Evolutionary conservation across 2,113 vertebrate genomes (phyloP).

Genomic region (Cinclus mexicanus): DNA sequence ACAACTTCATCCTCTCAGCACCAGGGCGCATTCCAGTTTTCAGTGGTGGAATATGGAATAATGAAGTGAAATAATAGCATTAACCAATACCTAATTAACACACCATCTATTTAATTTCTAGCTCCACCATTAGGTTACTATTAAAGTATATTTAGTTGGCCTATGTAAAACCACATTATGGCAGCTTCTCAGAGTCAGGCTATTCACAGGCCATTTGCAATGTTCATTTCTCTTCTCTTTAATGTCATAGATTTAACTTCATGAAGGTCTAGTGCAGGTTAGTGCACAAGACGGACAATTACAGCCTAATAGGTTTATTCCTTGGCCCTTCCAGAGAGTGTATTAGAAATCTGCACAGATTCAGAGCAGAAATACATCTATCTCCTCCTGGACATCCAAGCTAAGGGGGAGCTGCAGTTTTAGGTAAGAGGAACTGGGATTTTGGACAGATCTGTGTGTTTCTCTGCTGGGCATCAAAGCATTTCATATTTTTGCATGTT

Average conservation of each 20-base stretch:
- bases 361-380: background rate
- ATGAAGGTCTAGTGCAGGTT: constrained; percentile 34
- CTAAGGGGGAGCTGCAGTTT: background rate
- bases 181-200: constrained; percentile 55
- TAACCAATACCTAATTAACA: constrained; percentile 69
- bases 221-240: constrained; percentile 62
- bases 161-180: constrained; percentile 51
- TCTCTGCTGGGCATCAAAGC: background rate
- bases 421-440: background rate
- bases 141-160: constrained; percentile 48
- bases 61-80: constrained; percentile 69
- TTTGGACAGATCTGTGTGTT: background rate
- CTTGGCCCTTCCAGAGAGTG: background rate
- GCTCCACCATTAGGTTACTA: constrained; percentile 53
- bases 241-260: constrained; percentile 59
- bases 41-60: constrained; percentile 12
- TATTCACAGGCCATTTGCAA: constrained; percentile 68
- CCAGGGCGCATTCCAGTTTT: background rate
- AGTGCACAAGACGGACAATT: constrained; percentile 43
- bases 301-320: background rate
- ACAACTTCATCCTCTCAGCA: background rate
- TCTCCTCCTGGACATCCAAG: background rate
- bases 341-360: background rate
- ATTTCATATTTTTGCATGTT: background rate
- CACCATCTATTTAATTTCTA: constrained; percentile 64